phyloP scores from a whole-genome alignment of 2,797 vertebrate species.

The Pitangus sulphuratus region DNA sequence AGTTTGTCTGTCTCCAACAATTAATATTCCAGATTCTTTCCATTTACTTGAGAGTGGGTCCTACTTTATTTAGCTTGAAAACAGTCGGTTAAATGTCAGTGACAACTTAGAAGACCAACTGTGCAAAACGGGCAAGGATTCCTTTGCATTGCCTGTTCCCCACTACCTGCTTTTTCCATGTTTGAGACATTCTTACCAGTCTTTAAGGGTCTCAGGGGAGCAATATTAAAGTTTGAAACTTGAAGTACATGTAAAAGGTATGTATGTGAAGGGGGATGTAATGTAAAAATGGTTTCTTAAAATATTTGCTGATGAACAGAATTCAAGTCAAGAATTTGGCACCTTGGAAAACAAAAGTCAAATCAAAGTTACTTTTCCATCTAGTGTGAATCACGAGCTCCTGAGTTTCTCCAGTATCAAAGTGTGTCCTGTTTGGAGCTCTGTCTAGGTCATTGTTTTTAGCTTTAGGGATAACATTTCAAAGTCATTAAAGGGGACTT shows the following conservation, averaged over 20 bases:
- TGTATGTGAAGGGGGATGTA: neutral
- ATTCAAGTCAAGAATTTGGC: neutral
- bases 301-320: conserved; percentile 2
- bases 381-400: accelerated
- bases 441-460: neutral
- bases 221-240: neutral
- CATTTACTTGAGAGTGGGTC: neutral
- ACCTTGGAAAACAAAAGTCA: neutral
- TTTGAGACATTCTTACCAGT: neutral
- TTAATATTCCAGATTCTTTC: neutral
- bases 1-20: neutral
- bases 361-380: neutral
- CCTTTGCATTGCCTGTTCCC: neutral
- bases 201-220: neutral
- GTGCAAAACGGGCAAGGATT: neutral
- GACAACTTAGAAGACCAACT: neutral
- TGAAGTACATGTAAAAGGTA: neutral
- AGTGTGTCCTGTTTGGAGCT: neutral
- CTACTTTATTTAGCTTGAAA: neutral
- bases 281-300: neutral
- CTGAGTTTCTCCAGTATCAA: neutral
- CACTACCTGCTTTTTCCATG: neutral
- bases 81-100: neutral
- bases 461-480: neutral
- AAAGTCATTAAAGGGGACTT: neutral